Conservation (phyloP, 2,888 invertebrate genomes). For the Yponomeuta plumbellus region DNA sequence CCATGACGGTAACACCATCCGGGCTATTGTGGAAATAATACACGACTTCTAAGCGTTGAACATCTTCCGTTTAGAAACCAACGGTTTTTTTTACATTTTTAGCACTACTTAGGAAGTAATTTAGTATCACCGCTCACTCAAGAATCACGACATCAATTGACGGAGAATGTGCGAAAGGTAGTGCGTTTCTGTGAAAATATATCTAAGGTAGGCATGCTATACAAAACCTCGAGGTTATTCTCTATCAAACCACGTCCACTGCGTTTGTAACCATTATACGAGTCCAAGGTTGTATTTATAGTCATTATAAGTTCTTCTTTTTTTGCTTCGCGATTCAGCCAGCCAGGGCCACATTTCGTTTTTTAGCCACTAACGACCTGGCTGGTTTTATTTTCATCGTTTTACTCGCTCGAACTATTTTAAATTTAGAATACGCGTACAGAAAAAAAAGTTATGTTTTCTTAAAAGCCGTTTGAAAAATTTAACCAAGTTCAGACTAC, state of each 20-base stretch:
- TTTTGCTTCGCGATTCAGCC: neutral
- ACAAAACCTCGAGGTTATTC: neutral
- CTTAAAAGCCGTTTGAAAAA: neutral
- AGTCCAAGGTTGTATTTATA: neutral
- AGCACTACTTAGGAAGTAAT: neutral
- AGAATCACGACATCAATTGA: no score
- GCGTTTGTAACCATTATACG: neutral
- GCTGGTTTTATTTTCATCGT: neutral
- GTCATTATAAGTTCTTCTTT: conserved; percentile 3
- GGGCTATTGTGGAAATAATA: conserved; percentile 11
- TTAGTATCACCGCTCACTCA: neutral
- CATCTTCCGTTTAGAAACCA: neutral
- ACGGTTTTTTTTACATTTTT: neutral
- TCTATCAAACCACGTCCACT: neutral
- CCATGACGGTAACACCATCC: conserved; percentile 5
- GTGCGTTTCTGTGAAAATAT: neutral
- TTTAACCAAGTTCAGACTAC: no score
- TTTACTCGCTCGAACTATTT: neutral
- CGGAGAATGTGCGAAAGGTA: neutral
- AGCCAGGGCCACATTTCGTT: neutral
- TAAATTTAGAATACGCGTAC: neutral
- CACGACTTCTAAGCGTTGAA: neutral
- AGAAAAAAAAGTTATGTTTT: neutral
- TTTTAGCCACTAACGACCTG: neutral
- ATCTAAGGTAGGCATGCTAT: neutral